Evolutionary conservation across 1,140 invertebrate genomes (phyloP).

Genomic region (Zaprionus lachaisei): DNA sequence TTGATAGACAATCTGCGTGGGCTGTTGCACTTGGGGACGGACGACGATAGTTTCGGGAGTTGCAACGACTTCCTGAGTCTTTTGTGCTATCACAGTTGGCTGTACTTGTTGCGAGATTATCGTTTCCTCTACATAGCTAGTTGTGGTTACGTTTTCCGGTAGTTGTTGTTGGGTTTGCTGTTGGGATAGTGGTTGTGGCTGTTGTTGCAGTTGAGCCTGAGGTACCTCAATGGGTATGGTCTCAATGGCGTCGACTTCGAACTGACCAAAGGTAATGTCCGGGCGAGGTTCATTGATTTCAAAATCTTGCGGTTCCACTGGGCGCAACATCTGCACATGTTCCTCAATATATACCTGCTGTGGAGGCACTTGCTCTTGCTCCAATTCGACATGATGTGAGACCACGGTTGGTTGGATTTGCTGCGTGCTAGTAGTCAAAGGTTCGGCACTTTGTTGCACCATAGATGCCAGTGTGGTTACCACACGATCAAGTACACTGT

Average conservation of each 20-base stretch:
- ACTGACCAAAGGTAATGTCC: slow-evolving; percentile 80
- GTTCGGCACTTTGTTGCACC: slow-evolving; percentile 68
- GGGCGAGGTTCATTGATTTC: slow-evolving; percentile 74
- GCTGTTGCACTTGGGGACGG: slow-evolving; percentile 54
- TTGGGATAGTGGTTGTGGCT: slow-evolving; percentile 16
- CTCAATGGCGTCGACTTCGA: slow-evolving; percentile 80
- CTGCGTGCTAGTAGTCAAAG: slow-evolving; percentile 65
- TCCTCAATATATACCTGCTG: slow-evolving; percentile 67
- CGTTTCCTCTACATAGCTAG: slow-evolving; percentile 52
- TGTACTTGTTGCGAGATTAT: slow-evolving; percentile 47
- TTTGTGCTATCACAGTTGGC: slow-evolving; percentile 68
- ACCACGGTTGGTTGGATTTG: slow-evolving; percentile 57
- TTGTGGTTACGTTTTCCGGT: slow-evolving; percentile 36
- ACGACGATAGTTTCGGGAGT: slow-evolving; percentile 40
- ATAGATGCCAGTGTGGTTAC: slow-evolving; percentile 76
- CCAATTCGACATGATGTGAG: slow-evolving; percentile 13
- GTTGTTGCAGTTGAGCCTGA: slow-evolving; percentile 3
- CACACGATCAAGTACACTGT: slow-evolving; percentile 72
- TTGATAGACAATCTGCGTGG: slow-evolving; percentile 28
- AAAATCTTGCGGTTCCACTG: slow-evolving; percentile 74
- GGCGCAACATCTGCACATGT: slow-evolving; percentile 52
- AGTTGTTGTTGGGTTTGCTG: slow-evolving; percentile 17
- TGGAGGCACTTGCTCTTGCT: slow-evolving; percentile 14
- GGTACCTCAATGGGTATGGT: slow-evolving; percentile 58
- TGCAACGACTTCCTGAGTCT: slow-evolving; percentile 31